Percentiles rank a stretch among this genome's conserved stretches.
Evolutionary conservation across 2,113 vertebrate species (phyloP).

Genomic region (Mastomys natalensis): DNA sequence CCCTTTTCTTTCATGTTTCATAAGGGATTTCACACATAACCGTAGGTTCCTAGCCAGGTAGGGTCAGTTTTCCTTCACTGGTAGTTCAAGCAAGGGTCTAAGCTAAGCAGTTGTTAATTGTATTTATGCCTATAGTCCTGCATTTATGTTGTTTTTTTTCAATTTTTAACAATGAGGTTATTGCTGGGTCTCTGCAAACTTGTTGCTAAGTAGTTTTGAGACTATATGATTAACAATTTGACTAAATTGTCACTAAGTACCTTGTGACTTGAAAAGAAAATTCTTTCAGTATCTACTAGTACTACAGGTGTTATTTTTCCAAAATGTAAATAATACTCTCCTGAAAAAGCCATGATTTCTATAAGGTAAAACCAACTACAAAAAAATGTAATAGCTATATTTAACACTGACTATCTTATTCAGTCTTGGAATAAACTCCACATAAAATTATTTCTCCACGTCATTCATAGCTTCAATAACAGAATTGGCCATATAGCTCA

Average conservation of each 20-base stretch:
- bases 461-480: background rate
- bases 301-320: background rate
- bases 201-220: background rate
- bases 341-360: background rate
- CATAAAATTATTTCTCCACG: background rate
- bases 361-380: background rate
- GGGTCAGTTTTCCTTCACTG: too few species aligned
- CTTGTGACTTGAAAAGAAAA: background rate
- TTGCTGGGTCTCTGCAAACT: background rate
- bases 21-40: too few species aligned
- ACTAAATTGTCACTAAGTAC: background rate
- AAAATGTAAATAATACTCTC: background rate
- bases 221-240: background rate
- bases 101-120: too few species aligned
- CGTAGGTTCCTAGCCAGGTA: background rate
- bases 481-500: background rate
- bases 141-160: background rate
- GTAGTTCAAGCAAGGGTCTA: too few species aligned
- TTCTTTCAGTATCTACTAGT: background rate
- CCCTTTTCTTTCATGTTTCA: background rate
- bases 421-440: background rate
- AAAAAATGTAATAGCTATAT: background rate
- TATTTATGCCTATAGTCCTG: background rate
- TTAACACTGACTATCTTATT: background rate
- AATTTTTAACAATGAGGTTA: background rate